Conservation (phyloP, 2,888 invertebrate genomes). For the Hirtodrosophila trivittata region DNA sequence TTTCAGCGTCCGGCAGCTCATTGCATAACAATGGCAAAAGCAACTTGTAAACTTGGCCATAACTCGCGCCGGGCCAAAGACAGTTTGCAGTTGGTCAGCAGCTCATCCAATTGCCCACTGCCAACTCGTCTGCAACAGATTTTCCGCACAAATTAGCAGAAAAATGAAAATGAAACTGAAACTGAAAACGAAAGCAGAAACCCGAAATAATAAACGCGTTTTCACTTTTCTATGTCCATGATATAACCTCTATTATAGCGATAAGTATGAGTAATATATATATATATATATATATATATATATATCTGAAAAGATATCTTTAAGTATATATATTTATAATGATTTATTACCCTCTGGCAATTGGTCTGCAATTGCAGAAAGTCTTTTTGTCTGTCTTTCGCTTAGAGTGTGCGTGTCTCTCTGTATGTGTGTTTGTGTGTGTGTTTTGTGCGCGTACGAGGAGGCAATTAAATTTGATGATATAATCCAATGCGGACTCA, state of each 20-base stretch:
- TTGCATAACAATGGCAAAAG: slow-evolving; percentile 31
- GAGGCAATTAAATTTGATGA: slow-evolving; percentile 43
- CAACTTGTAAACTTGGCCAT: slow-evolving; percentile 1
- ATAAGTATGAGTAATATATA: slow-evolving; percentile 8
- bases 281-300: slow-evolving; percentile 15
- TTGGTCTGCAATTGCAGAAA: slow-evolving; percentile 28
- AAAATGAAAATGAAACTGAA: neutral
- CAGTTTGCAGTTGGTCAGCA: slow-evolving; percentile 50
- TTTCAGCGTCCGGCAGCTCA: slow-evolving; percentile 8
- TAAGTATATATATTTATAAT: slow-evolving; percentile 16
- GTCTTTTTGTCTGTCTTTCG: slow-evolving; percentile 25
- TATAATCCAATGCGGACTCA: slow-evolving; percentile 33
- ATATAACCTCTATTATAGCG: slow-evolving; percentile 29
- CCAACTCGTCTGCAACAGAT: slow-evolving; percentile 15
- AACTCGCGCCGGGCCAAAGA: slow-evolving; percentile 13
- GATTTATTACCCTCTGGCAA: slow-evolving; percentile 48
- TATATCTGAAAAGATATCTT: slow-evolving; percentile 3
- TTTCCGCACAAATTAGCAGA: slow-evolving; percentile 51
- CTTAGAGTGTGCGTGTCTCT: neutral
- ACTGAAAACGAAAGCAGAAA: neutral
- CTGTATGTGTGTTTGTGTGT: neutral
- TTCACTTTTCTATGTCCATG: slow-evolving; percentile 40
- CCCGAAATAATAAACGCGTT: slow-evolving; percentile 20
- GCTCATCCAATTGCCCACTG: slow-evolving; percentile 35
- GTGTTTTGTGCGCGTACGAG: neutral